Base-by-base conservation (phyloP, 2,888 invertebrate genomes). In the Villa cingulata region DNA sequence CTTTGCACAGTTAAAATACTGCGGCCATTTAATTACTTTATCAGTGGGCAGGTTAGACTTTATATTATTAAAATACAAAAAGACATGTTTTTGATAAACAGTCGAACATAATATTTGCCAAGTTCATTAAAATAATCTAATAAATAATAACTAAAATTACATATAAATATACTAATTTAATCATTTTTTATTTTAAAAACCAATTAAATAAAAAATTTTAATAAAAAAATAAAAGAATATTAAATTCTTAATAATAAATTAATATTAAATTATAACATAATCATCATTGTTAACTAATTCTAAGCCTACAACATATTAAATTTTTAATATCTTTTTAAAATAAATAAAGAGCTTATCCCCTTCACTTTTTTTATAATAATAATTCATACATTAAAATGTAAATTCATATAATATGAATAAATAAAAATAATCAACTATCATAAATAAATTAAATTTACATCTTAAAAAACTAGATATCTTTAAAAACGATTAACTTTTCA, bases 11-110 rank as follows among this genome's bases (percentile, higher is more conserved):
- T 82, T 73, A 81, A 73, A 64, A 75, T 82, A 81, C 80, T 76
- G 81, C 82, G 77, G 81, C 82, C 77, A 77, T 83, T 83, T 70
- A 82, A 66, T 78, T 61, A n/a, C n/a, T 49, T 53, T 49, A 62
- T 78, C 83, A 83, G 75, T 76, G 81, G 77, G 81, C 82, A 83
- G 81, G 76, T 72, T 67, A 71, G 72, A 81, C 75, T 70, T 80
- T 74, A 74, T 70, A 80, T 75, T 70, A 70, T n/a, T 70, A 70
- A 68, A n/a, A 57, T 54, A 56, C 75, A 72, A 75, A 74, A 80
- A 75, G 75, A 75, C 74, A 81, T 80, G 80, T 81, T 81, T 82
- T 81, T 81, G 77, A 70, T 83, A 81, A 82, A 82, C 80, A 82
- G 74, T 74, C 76, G 74, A 74, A 75, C 66, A 77, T 72, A 63